Percentiles rank a stretch among this genome's conserved stretches.
phyloP scores from a whole-genome alignment of 1,140 invertebrate species.

The Nephila pilipes region DNA sequence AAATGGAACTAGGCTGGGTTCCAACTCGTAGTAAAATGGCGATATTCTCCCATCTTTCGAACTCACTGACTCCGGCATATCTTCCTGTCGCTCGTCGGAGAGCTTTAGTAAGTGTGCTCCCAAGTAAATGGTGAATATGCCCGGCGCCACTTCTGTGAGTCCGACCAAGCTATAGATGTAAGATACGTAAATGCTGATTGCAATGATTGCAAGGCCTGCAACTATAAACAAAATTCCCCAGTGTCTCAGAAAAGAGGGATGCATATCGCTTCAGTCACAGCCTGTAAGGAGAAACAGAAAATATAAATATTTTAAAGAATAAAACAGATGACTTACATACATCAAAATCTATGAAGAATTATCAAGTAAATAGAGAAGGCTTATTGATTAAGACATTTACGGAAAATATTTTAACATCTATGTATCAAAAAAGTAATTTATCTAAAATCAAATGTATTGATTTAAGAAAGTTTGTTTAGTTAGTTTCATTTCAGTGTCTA shows the following conservation, averaged over 20 bases:
- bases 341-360: not conserved
- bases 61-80: not conserved
- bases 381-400: no score
- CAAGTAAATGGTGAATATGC: not conserved
- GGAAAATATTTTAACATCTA: no score
- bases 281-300: not conserved
- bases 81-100: not conserved
- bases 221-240: conserved; percentile 29
- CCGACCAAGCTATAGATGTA: not conserved
- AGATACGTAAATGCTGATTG: not conserved
- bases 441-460: no score
- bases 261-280: not conserved
- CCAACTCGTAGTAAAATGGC: conserved; percentile 66
- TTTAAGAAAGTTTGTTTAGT: no score
- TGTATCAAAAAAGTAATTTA: no score
- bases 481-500: no score
- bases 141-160: conserved; percentile 27
- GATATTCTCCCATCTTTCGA: not conserved
- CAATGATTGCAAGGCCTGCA: not conserved
- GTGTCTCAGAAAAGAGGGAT: not conserved
- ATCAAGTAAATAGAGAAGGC: no score
- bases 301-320: not conserved
- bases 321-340: not conserved
- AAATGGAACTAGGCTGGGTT: not conserved
- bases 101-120: conserved; percentile 23